Evolutionary conservation across 2,888 invertebrate species (phyloP).

Genomic region (Boloria selene): DNA sequence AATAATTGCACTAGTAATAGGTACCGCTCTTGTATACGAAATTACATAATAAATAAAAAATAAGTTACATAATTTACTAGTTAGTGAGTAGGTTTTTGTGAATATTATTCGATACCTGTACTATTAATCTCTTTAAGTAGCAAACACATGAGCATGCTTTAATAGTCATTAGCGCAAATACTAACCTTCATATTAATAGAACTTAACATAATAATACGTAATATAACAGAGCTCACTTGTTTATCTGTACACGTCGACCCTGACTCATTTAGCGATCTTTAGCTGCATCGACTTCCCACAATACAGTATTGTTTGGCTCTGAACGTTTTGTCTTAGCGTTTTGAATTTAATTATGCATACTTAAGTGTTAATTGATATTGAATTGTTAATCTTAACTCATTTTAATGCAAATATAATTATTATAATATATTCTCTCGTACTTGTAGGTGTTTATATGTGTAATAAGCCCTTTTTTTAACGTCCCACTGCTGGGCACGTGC

Average conservation of each 20-base stretch:
- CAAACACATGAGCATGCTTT: not conserved
- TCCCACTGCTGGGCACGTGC: too few relatives aligned
- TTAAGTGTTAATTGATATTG: not conserved
- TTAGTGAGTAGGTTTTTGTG: too few relatives aligned
- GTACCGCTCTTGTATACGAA: too few relatives aligned
- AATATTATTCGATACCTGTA: too few relatives aligned
- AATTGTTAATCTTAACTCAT: too few relatives aligned
- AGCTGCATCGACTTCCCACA: constrained; percentile 33
- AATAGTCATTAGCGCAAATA: not conserved
- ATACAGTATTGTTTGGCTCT: constrained; percentile 25
- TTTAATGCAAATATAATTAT: too few relatives aligned
- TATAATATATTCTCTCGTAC: too few relatives aligned
- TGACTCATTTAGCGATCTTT: constrained; percentile 43
- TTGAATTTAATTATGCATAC: constrained; percentile 15
- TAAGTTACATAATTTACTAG: too few relatives aligned
- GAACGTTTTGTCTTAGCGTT: constrained; percentile 7
- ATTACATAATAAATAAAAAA: too few relatives aligned
- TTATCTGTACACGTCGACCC: constrained; percentile 37
- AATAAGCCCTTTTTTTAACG: too few relatives aligned
- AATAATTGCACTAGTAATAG: too few relatives aligned
- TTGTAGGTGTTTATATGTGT: too few relatives aligned
- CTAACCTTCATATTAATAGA: constrained; percentile 11
- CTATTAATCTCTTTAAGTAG: not conserved
- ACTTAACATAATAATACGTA: constrained; percentile 6
- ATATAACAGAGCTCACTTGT: constrained; percentile 25